Percentiles rank a stretch among this genome's conserved stretches.
Conservation (phyloP, 1,140 invertebrate species). For the Bombus superbus region DNA sequence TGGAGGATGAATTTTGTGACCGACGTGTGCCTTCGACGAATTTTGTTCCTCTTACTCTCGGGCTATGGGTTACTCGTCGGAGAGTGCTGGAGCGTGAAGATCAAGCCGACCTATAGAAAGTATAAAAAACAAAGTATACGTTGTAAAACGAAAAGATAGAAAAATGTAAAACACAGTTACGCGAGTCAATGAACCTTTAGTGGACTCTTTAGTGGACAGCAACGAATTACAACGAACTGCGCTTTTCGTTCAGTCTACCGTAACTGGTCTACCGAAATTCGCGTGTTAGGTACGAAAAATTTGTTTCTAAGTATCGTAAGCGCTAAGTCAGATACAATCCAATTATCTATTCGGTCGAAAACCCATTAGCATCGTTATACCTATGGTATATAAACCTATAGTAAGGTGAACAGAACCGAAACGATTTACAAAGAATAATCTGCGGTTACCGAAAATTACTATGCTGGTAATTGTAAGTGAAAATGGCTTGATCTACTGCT, state of each 20-base stretch:
- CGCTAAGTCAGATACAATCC: no score
- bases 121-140: not conserved
- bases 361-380: no score
- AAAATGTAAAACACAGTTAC: no score
- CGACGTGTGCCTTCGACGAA: not conserved
- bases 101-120: not conserved
- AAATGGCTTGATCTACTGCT: conserved; percentile 16
- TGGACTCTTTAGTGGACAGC: no score
- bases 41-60: not conserved
- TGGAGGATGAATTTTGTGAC: conserved; percentile 6
- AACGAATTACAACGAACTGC: not conserved
- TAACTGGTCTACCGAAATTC: not conserved
- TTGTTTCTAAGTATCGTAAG: not conserved
- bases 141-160: not conserved
- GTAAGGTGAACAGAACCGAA: not conserved
- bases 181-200: not conserved
- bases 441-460: not conserved
- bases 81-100: no score
- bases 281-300: not conserved
- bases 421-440: not conserved
- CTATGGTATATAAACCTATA: no score
- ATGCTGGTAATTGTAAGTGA: conserved; percentile 4
- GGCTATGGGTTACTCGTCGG: not conserved
- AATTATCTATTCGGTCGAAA: not conserved
- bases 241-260: not conserved